phyloP scores from a whole-genome alignment of 2,888 invertebrate genomes.

The Druceiella hillmani region DNA sequence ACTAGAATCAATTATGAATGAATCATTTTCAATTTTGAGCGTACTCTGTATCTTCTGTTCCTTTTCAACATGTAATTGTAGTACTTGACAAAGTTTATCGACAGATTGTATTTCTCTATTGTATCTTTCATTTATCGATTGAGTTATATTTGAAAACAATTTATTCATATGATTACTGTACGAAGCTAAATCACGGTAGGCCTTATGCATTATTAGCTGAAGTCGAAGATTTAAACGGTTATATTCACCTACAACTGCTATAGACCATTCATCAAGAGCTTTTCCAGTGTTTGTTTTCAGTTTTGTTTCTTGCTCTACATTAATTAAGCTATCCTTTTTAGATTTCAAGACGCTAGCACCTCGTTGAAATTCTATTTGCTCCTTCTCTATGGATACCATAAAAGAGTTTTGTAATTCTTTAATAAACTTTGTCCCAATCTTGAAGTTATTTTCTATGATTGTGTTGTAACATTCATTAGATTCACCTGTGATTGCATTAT shows the following conservation, averaged over 20 bases:
- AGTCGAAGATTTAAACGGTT: constrained; percentile 44
- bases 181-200: constrained; percentile 39
- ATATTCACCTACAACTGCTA: constrained; percentile 52
- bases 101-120: constrained; percentile 44
- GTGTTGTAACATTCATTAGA: constrained; percentile 43
- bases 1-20: constrained; percentile 45
- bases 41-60: constrained; percentile 41
- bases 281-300: constrained; percentile 40
- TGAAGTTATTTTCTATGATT: constrained; percentile 41
- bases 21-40: constrained; percentile 44
- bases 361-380: constrained; percentile 39
- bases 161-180: constrained; percentile 39
- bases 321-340: constrained; percentile 34
- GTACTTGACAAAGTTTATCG: constrained; percentile 44
- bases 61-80: constrained; percentile 49
- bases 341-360: constrained; percentile 30
- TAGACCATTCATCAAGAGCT: constrained; percentile 53
- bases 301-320: constrained; percentile 33
- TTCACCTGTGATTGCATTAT: constrained; percentile 37
- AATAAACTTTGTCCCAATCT: constrained; percentile 35
- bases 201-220: constrained; percentile 35
- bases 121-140: constrained; percentile 43
- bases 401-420: constrained; percentile 37
- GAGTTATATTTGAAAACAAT: constrained; percentile 41
- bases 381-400: constrained; percentile 34